A percentile compares a stretch with the other conserved stretches of the same genome.
These are phyloP conservation scores for Plagiodera versicolora DNA, from an alignment of 2,888 invertebrate species.

Conservation along the genomic window DNA sequence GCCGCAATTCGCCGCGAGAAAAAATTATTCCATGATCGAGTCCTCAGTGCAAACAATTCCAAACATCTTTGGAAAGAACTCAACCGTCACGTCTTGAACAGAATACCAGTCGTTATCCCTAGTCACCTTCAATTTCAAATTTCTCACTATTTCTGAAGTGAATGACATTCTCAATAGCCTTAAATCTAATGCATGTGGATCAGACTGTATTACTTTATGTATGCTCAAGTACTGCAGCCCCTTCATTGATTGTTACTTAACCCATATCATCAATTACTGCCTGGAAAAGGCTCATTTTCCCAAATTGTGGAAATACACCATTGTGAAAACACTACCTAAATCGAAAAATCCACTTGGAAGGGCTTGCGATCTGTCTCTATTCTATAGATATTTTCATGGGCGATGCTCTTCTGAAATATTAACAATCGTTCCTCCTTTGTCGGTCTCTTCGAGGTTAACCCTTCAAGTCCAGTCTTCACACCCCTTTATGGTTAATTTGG, in stretches of 20 bases:
- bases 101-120: no score
- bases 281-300: slow-evolving; percentile 3
- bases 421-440: no score
- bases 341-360: background rate
- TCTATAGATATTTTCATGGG: no score
- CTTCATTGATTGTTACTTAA: slow-evolving; percentile 6
- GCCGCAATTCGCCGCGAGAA: background rate
- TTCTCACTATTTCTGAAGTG: background rate
- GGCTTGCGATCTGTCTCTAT: no score
- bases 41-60: background rate
- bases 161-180: background rate
- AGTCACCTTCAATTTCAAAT: background rate
- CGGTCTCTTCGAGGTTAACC: no score
- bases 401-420: no score
- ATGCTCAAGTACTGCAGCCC: slow-evolving; percentile 11
- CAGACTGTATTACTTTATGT: background rate
- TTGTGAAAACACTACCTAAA: slow-evolving; percentile 3
- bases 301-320: background rate
- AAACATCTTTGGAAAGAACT: no score
- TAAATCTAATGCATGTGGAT: background rate
- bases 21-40: background rate
- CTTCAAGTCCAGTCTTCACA: no score
- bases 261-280: slow-evolving; percentile 4
- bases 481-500: no score
- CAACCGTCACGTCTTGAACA: no score